Base-by-base conservation (phyloP, 2,113 vertebrate species). In the Tilapia sparmanii region DNA sequence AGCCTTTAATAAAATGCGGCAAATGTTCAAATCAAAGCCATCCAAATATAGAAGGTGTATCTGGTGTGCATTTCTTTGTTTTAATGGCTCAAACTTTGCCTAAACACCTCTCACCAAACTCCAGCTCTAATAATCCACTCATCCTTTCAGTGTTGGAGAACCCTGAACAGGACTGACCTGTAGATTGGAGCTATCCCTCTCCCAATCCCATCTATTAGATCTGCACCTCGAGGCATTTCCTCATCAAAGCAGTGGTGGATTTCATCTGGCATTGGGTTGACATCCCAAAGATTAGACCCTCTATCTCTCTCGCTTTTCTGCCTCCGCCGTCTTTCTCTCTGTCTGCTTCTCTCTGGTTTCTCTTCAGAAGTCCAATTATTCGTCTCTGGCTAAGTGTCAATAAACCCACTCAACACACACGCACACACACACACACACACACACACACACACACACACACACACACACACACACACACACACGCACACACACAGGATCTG, bases 191-290 rank as follows among this genome's bases (percentile, higher is more conserved):
- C 86, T 82, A 94, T 93, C 90, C 84, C 78, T 90, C 85, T 93
- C 91, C 89, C 86, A 91, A 85, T 93, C 88, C 84, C 82, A 86
- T 76, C 92, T 45, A 94, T 94, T 94, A 94, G 84, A 91, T 52
- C 54, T 82, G 84, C 80, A 88, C 86, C 92, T 89, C 82, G 80
- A 94, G 93, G 93, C 93, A 91, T 91, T 83, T 89, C 86, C 87
- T 93, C 91, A 93, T 94, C 90, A 91, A 93, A 95, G 87, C 24
- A 80, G 84, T 84, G 86, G 85, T 90, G 92, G 91, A 93, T 94
- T 95, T 93, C 90, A 93, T 88, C 87, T 92, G 91, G 90, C 91
- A 92, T 38, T 79, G 87, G 68, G 83, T 87, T 94, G 94, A 92
- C 93, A 94, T 66, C 73, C 61, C 86, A 87, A 85, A 94, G 93